phyloP scores from a whole-genome alignment of 2,113 vertebrate genomes.

The Bujurquina vittata region DNA sequence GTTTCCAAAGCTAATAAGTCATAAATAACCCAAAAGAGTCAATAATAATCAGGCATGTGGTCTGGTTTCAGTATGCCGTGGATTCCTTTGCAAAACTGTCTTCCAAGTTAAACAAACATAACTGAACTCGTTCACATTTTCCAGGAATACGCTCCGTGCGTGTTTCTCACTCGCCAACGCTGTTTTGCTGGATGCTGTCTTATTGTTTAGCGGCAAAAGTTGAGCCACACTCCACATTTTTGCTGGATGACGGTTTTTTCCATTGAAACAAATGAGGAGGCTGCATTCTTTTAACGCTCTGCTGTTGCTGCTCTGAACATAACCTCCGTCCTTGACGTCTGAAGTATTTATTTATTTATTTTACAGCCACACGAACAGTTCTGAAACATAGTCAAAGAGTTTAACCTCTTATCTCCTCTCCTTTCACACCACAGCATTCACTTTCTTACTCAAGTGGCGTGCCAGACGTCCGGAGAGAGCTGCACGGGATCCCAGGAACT shows the following conservation, averaged over 20 bases:
- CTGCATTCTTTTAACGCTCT: background rate
- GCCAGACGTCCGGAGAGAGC: conserved; percentile 28
- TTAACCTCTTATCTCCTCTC: background rate
- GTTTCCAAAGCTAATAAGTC: background rate
- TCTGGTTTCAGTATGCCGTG: background rate
- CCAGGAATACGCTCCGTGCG: background rate
- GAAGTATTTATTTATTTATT: too few species aligned
- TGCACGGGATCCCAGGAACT: background rate
- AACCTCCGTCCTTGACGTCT: background rate
- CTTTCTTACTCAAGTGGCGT: conserved; percentile 1
- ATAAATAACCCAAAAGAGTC: too few species aligned
- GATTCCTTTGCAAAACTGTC: background rate
- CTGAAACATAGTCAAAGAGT: background rate
- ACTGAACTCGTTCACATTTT: background rate
- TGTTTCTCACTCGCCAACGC: background rate
- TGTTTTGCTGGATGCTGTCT: background rate
- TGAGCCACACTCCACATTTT: background rate
- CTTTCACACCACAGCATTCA: background rate
- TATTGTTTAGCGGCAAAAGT: background rate
- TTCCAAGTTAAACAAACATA: background rate
- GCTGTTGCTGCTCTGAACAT: background rate
- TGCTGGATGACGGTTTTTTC: background rate
- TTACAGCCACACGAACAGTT: background rate
- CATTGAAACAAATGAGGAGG: background rate
- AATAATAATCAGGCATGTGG: background rate